These are phyloP conservation scores for Coilia nasus DNA, from an alignment of 2,797 vertebrate genomes.

Conservation along the genomic window DNA sequence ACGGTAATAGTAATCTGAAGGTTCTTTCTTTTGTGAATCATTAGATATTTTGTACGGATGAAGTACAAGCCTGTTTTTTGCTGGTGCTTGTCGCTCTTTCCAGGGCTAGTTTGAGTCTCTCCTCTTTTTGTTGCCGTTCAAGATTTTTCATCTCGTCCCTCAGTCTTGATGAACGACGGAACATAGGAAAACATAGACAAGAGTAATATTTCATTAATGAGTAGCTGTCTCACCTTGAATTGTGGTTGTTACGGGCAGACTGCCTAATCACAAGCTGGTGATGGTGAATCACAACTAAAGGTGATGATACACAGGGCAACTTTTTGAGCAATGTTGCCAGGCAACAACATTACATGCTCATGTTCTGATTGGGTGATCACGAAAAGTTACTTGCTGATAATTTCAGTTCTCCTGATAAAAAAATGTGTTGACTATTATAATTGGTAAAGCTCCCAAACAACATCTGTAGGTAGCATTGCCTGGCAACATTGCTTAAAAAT, in stretches of 20 bases:
- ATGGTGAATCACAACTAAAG: not conserved
- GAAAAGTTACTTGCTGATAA: no score
- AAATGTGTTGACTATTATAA: no score
- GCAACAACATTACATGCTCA: no score
- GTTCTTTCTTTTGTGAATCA: not conserved
- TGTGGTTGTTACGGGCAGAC: not conserved
- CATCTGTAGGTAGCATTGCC: no score
- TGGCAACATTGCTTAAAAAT: no score
- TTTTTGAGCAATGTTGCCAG: no score
- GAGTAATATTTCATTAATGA: not conserved
- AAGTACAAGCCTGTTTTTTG: conserved; percentile 66
- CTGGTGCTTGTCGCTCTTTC: conserved; percentile 64
- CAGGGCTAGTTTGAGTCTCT: conserved; percentile 60
- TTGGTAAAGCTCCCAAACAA: no score
- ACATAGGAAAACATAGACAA: not conserved
- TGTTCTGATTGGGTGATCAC: no score
- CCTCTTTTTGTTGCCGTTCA: conserved; percentile 63
- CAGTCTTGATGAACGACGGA: conserved; percentile 49
- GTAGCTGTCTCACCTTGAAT: not conserved
- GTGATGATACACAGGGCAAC: no score
- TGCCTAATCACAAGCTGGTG: not conserved
- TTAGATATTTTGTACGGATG: not conserved
- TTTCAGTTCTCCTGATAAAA: no score
- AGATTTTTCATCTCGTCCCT: conserved; percentile 65
- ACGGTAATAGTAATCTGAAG: not conserved